Evolutionary conservation across 2,888 invertebrate species (phyloP).

Genomic region (Autographa pulchrina): DNA sequence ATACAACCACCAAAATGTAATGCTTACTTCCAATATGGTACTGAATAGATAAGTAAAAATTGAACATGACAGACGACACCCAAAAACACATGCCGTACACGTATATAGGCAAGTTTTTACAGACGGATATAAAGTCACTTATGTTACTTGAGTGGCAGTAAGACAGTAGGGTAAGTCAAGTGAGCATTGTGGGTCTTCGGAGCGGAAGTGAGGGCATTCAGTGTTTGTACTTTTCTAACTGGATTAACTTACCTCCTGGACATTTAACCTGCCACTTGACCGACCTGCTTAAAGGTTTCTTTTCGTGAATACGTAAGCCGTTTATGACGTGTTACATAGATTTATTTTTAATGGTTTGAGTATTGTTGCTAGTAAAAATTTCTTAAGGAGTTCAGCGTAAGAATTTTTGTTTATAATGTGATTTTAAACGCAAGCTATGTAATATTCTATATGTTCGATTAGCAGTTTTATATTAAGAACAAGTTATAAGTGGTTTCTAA

Average conservation of each 20-base stretch:
- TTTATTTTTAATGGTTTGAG: conserved; percentile 42
- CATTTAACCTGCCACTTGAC: conserved; percentile 86
- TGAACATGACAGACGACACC: neutral
- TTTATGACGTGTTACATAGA: conserved; percentile 63
- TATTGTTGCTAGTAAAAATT: conserved; percentile 34
- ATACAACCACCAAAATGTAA: conserved; percentile 9
- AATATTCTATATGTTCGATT: too few species aligned
- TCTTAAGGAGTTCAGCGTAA: conserved; percentile 10
- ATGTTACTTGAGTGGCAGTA: conserved; percentile 80
- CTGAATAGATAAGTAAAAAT: neutral
- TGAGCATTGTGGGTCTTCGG: conserved; percentile 85
- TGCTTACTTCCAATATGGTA: neutral
- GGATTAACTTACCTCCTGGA: conserved; percentile 81
- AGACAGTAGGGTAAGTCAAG: conserved; percentile 85
- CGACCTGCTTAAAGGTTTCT: conserved; percentile 87
- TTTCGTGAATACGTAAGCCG: conserved; percentile 76
- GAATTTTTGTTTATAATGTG: neutral
- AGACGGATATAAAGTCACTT: conserved; percentile 54
- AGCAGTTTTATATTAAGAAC: neutral
- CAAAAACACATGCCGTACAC: conserved; percentile 4
- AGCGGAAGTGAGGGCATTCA: conserved; percentile 84
- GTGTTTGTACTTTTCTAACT: conserved; percentile 88
- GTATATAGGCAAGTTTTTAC: conserved; percentile 15
- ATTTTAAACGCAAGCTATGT: neutral
- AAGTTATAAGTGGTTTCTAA: conserved; percentile 8